Evolutionary conservation across 2,888 invertebrate species (phyloP), one percentile per base, ranked within the genome.

Genomic region (Troides aeacus): DNA sequence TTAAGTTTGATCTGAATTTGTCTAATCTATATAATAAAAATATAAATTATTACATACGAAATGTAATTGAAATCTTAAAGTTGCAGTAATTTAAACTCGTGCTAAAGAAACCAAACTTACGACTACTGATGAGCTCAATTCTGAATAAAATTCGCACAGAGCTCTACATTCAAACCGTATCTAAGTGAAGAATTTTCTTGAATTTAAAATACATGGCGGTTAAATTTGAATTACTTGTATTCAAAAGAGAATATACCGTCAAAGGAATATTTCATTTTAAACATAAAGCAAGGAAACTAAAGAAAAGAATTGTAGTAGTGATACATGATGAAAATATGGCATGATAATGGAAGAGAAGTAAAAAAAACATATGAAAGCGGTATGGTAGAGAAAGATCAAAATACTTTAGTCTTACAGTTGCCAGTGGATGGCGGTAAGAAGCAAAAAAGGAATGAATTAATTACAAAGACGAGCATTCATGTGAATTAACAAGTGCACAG

Each of bases 71-170:
- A 46, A 46, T 4, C 1, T 4, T 46, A 12, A 12, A 46, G 15
- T 46, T 46, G 12, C 12, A 46, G 46, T 15, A n/a, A 6, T 57
- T 23, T 42, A 67, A 67, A 62, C 61, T 62, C 53, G 17, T 57
- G 17, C 56, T 18, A 62, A 57, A 24, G 57, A 62, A 57, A 57
- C 42, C 24, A 67, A 67, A 67, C 62, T 62, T 67, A 57, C 61
- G 59, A 53, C 68, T 62, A 53, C n/a, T 63, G 42, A 69, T 69
- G 68, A 69, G 64, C 39, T 64, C 68, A 56, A 59, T 64, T 69
- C 64, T 56, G 42, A 60, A 64, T 53, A 60, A 60, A 69, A 64
- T 69, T 69, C 56, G 12, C 63, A 42, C 39, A 36, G 39, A 53
- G 36, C 56, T n/a, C 46, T 60, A 64, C 39, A 64, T 69, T 60